Evolutionary conservation across 2,113 vertebrate species (phyloP).

Genomic region (mouse (Mus musculus)): DNA sequence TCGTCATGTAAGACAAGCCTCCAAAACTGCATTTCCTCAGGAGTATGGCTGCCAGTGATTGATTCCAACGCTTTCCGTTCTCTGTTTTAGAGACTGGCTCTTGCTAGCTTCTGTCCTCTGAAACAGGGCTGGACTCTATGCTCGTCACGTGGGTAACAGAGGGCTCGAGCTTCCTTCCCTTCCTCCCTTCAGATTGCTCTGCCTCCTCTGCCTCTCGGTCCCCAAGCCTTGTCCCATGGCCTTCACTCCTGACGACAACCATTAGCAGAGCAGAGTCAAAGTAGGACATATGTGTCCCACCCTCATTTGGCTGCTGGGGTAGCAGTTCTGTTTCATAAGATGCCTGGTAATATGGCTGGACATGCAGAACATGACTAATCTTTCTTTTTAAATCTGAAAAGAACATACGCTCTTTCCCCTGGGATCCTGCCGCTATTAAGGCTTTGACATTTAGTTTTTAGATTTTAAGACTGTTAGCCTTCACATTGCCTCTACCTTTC

Average conservation of each 20-base stretch:
- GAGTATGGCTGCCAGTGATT: background rate
- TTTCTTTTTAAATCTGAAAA: constrained; percentile 50
- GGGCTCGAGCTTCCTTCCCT: background rate
- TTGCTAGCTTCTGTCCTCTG: background rate
- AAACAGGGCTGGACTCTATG: background rate
- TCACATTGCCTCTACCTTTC: background rate
- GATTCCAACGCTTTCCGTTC: background rate
- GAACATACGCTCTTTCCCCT: constrained; percentile 43
- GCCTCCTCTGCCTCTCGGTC: background rate
- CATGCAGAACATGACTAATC: constrained; percentile 43
- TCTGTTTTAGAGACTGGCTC: background rate
- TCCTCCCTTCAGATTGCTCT: background rate
- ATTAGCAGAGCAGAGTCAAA: constrained; percentile 14
- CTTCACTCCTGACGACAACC: background rate
- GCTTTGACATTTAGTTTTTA: constrained; percentile 11
- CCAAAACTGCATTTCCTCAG: background rate
- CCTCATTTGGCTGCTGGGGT: background rate
- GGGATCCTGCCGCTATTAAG: background rate
- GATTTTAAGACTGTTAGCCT: background rate
- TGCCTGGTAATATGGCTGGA: constrained; percentile 50
- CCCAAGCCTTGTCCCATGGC: background rate
- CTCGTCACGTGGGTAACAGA: background rate
- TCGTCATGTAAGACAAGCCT: background rate
- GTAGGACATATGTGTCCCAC: background rate
- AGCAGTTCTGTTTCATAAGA: background rate